Evolutionary conservation across 2,888 invertebrate species (phyloP).

Genomic region (Standfussiana lucernea): DNA sequence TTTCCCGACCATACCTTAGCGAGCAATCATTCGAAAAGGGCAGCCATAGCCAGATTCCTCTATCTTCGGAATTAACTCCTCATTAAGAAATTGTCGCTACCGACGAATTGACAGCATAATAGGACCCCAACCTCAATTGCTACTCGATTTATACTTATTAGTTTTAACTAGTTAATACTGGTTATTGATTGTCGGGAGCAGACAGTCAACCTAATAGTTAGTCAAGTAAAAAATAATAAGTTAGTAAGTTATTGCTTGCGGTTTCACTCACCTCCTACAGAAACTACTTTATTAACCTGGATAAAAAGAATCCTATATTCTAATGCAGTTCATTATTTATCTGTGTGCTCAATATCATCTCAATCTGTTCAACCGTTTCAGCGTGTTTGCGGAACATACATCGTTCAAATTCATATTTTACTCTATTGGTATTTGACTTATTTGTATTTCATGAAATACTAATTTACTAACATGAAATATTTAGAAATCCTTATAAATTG

Average conservation of each 20-base stretch:
- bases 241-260: background rate
- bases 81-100: slow-evolving; percentile 67
- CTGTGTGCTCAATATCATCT: background rate
- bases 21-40: slow-evolving; percentile 60
- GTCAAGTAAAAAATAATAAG: background rate
- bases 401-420: background rate
- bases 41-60: slow-evolving; percentile 60
- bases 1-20: slow-evolving; percentile 50
- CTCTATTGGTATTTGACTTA: background rate
- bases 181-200: slow-evolving; percentile 47
- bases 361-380: background rate
- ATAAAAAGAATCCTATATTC: background rate
- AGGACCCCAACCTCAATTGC: slow-evolving; percentile 50
- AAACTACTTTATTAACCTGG: background rate
- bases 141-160: slow-evolving; percentile 61
- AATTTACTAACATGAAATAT: slow-evolving; percentile 22
- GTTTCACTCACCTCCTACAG: background rate
- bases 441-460: slow-evolving; percentile 10
- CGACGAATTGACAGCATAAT: slow-evolving; percentile 69
- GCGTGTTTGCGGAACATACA: background rate
- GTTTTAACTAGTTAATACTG: slow-evolving; percentile 61
- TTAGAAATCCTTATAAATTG: slow-evolving; percentile 29
- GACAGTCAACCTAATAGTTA: background rate
- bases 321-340: background rate
- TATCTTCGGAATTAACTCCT: slow-evolving; percentile 65